phyloP scores from a whole-genome alignment of 2,888 invertebrate genomes.

The Osedax frankpressi region DNA sequence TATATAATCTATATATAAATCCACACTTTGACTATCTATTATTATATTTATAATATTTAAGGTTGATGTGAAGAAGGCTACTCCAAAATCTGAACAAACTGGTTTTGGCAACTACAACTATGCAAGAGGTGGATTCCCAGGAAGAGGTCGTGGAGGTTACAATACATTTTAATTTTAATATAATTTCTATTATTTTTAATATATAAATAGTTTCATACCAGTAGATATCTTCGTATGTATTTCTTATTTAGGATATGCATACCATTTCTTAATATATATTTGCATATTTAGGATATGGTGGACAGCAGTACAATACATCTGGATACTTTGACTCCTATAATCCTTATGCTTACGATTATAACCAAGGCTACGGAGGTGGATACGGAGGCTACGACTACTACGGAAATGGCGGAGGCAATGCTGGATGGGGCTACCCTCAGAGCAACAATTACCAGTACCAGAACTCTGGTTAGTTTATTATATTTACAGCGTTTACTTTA shows the following conservation, averaged over 20 bases:
- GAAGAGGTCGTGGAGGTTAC: conserved; percentile 46
- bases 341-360: conserved; percentile 32
- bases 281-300: conserved; percentile 9
- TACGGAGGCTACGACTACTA: conserved; percentile 49
- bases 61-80: conserved; percentile 79
- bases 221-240: no score
- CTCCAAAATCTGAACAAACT: conserved; percentile 51
- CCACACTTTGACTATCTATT: no score
- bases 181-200: background rate
- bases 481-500: no score
- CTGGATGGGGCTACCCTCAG: conserved; percentile 27
- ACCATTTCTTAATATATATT: no score
- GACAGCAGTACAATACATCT: conserved; percentile 24
- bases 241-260: no score
- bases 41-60: conserved; percentile 26
- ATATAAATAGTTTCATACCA: background rate
- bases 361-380: conserved; percentile 39
- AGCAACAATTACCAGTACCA: conserved; percentile 53
- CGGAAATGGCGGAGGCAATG: conserved; percentile 25
- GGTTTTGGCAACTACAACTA: conserved; percentile 49
- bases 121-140: conserved; percentile 22
- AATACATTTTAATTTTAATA: background rate
- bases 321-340: conserved; percentile 25
- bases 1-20: background rate
- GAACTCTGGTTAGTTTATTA: no score